Conservation (phyloP, 1,140 invertebrate genomes). For the Andrena cerasifolii region DNA sequence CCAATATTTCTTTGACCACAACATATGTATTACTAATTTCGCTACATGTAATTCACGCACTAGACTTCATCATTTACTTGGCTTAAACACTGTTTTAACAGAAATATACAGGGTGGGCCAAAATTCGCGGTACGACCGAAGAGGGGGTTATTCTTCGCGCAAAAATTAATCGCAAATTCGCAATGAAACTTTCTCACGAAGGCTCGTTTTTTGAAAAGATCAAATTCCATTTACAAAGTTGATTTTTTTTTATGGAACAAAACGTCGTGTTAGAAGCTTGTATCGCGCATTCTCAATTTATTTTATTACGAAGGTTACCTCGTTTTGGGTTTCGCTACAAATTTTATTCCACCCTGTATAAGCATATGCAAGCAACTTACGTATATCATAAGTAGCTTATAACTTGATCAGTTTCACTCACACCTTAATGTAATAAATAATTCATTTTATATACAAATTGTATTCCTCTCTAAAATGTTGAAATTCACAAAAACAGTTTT, state of each 20-base stretch:
- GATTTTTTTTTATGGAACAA: no score
- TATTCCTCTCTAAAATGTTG: slow-evolving; percentile 59
- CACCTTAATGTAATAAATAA: slow-evolving; percentile 70
- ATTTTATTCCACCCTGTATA: no score
- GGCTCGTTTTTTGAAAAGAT: no score
- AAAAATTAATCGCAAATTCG: no score
- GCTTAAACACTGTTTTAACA: slow-evolving; percentile 23
- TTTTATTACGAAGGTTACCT: no score
- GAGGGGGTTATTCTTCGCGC: no score
- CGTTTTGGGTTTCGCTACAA: no score
- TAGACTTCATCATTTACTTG: slow-evolving; percentile 36
- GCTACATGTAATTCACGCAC: slow-evolving; percentile 37
- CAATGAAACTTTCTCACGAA: no score
- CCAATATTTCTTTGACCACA: slow-evolving; percentile 28
- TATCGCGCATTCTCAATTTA: no score
- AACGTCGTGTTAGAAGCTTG: no score
- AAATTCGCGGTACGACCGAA: no score
- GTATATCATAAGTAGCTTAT: slow-evolving; percentile 64
- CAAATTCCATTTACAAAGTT: no score
- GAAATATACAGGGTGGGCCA: slow-evolving; percentile 29
- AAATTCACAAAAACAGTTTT: slow-evolving; percentile 57
- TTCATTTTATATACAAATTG: slow-evolving; percentile 71
- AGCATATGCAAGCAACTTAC: slow-evolving; percentile 69
- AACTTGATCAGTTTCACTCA: slow-evolving; percentile 27
- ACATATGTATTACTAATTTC: slow-evolving; percentile 56